A percentile compares a stretch with the other conserved stretches of the same genome.
phyloP scores from a whole-genome alignment of 37 sponge, comb jelly and placozoan species.

The Lycopodina hypogea region DNA sequence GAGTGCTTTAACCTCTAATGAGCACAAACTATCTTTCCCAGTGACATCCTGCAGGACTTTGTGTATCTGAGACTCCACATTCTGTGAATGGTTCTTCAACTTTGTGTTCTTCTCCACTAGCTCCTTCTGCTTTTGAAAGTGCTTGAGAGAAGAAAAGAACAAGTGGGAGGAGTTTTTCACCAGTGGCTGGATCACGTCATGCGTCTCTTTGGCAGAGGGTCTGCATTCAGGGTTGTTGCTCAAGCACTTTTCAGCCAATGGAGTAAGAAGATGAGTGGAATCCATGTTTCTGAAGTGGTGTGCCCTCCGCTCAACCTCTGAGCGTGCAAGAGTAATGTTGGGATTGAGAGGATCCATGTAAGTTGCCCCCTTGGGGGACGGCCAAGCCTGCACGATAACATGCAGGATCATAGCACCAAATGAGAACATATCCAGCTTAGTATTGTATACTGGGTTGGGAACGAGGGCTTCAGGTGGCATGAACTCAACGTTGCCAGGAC shows the following conservation, averaged over 20 bases:
- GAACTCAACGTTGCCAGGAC: conserved; percentile 20
- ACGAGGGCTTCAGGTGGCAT: conserved; percentile 38
- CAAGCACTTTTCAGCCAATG: conserved; percentile 12
- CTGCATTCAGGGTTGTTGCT: conserved; percentile 6
- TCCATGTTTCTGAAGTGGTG: conserved; percentile 13
- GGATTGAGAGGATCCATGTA: conserved; percentile 7
- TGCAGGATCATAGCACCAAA: conserved; percentile 37
- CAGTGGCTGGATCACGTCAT: background rate
- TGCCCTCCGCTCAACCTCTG: conserved; percentile 19
- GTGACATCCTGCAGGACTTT: background rate
- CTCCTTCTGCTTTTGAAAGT: background rate
- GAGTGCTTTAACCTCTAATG: background rate
- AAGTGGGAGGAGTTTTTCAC: background rate
- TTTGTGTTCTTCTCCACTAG: background rate
- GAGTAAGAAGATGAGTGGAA: background rate
- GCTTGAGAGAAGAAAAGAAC: background rate
- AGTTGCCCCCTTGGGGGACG: background rate
- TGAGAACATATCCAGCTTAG: conserved; percentile 36
- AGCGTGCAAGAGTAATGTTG: background rate
- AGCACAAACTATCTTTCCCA: background rate
- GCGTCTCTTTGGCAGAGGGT: background rate
- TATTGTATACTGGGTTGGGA: conserved; percentile 5
- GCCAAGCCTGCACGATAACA: conserved; percentile 8
- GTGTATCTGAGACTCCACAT: background rate
- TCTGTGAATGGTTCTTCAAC: background rate